Conservation (phyloP, 1,140 invertebrate genomes). For the Propsilocerus akamusi region DNA sequence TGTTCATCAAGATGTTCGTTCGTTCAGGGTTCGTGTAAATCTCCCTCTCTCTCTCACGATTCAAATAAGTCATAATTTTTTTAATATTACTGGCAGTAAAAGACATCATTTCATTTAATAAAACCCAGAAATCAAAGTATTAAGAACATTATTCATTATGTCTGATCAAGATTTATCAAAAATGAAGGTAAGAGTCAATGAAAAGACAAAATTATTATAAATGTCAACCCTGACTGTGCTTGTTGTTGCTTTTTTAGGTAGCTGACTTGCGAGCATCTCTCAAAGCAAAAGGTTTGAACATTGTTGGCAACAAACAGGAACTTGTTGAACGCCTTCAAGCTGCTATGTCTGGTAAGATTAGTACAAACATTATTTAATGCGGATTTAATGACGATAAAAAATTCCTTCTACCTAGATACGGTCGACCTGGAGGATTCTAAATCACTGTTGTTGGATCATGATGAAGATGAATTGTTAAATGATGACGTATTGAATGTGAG, state of each 20-base stretch:
- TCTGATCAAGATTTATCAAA: conserved; percentile 20
- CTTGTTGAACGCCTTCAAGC: conserved; percentile 52
- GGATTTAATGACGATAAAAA: no score
- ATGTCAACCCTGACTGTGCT: neutral
- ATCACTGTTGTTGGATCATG: conserved; percentile 21
- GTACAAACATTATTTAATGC: conserved; percentile 20
- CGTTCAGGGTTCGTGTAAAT: no score
- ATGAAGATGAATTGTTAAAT: conserved; percentile 12
- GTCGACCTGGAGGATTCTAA: conserved; percentile 31
- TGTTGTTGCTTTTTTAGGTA: conserved; percentile 28
- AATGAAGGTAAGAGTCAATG: conserved; percentile 17
- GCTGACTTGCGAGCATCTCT: conserved; percentile 62
- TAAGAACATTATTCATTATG: conserved; percentile 10
- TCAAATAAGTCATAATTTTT: no score
- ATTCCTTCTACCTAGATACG: no score
- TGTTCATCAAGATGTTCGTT: no score
- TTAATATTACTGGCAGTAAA: no score
- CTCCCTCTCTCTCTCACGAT: no score
- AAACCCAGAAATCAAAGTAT: no score
- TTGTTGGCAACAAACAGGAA: conserved; percentile 62
- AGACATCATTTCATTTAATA: neutral
- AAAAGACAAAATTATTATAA: neutral
- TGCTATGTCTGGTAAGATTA: conserved; percentile 32
- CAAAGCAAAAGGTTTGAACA: conserved; percentile 51
- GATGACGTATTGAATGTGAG: conserved; percentile 7